Percentiles rank a stretch among this genome's conserved stretches.
Conservation (phyloP, 2,888 invertebrate genomes). For the Ellobium chinense region DNA sequence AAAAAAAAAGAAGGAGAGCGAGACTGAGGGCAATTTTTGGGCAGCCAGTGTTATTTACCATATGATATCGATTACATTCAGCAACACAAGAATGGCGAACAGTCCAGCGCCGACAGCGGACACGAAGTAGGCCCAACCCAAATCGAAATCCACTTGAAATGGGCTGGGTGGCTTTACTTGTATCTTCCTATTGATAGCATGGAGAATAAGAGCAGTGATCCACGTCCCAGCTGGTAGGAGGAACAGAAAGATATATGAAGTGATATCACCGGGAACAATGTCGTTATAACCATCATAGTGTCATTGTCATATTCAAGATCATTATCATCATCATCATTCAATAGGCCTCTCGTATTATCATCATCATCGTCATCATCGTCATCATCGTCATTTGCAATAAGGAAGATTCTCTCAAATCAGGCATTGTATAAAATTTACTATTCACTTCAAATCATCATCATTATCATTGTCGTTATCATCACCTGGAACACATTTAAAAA, state of each 20-base stretch:
- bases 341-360: too few species aligned
- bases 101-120: constrained; percentile 4
- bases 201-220: background rate
- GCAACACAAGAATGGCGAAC: background rate
- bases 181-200: constrained; percentile 26
- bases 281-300: too few species aligned
- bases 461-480: too few species aligned
- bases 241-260: background rate
- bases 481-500: too few species aligned
- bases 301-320: too few species aligned
- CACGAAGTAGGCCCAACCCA: constrained; percentile 5
- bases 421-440: too few species aligned
- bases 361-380: too few species aligned
- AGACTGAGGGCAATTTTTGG: background rate
- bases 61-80: constrained; percentile 18
- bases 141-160: constrained; percentile 21
- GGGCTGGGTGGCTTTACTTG: background rate
- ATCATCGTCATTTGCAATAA: too few species aligned
- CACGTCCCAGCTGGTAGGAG: background rate
- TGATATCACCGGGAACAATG: too few species aligned
- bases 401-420: too few species aligned
- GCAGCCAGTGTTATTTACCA: constrained; percentile 6
- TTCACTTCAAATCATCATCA: too few species aligned
- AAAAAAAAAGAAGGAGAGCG: background rate
- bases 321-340: too few species aligned